Base-by-base conservation (phyloP, 1,140 invertebrate species). In the Aporrectodea caliginosa region DNA sequence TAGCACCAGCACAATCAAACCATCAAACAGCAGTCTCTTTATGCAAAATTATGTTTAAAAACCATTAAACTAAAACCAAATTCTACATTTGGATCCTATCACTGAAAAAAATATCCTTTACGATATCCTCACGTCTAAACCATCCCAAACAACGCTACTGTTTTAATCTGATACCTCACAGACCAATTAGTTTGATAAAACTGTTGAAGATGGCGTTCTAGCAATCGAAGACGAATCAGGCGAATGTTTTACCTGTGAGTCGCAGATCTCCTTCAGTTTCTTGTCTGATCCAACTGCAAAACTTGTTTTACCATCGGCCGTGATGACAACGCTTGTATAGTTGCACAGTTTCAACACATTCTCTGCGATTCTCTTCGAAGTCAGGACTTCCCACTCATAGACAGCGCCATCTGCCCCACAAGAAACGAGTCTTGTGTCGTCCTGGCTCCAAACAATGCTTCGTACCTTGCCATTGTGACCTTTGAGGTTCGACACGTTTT, bases 401-500 rank as follows among this genome's bases (percentile, higher is more conserved):
- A 97, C 91, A 1, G 94, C 94, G 1, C 95, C 95, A 84, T 97
- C 95, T 1, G 90, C 90, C 0, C 94, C 95, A 85, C 93, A 94
- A 0, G 93, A 94, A 2, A 94, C 90, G 16, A 96, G 83, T 81
- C 91, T 93, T 71, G 91, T 90, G 87, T 96, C 94, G 81, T 92
- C 92, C 22, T 90, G 87, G 0, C 92, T 92, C 94, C 95, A 97
- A 1, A 92, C 90, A n/a, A 97, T 86, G 58, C 85, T 84, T 30
- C 82, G 83, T 1, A 93, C 92, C 84, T 90, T 91, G 82, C 92
- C 92, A 80, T 92, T 93, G 84, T 96, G 94, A 14, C 94, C 94
- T 88, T 94, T 95, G 34, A 95, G 89, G 83, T 92, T 91, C 77
- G 90, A 92, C 31, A 92, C 86, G 84, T 91, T 91, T 35, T 92